Conservation (phyloP, 1,140 invertebrate species). For the Atopsyche davidsoni region DNA sequence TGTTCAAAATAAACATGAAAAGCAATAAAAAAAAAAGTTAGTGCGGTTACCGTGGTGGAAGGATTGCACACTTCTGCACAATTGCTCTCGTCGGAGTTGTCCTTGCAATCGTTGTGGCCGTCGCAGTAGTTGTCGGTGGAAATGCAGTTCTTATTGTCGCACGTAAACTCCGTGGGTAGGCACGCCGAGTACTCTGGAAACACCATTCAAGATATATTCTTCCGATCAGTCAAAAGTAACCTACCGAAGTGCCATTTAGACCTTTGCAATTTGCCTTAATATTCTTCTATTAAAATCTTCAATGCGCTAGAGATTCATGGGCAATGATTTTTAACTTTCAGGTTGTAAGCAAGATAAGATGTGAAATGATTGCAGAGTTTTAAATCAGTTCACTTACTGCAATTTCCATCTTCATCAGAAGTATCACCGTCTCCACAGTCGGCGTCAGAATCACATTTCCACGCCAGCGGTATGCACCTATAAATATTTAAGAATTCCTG, state of each 20-base stretch:
- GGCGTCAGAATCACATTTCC: slow-evolving; percentile 61
- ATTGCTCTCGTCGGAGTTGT: slow-evolving; percentile 57
- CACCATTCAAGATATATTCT: too few relatives aligned
- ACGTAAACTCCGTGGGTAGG: slow-evolving; percentile 57
- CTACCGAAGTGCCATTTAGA: too few relatives aligned
- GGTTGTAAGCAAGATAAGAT: too few relatives aligned
- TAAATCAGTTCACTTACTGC: slow-evolving; percentile 35
- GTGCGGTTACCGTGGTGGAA: slow-evolving; percentile 20
- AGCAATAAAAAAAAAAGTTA: too few relatives aligned
- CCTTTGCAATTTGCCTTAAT: too few relatives aligned
- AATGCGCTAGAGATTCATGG: too few relatives aligned
- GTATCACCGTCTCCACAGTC: slow-evolving; percentile 57
- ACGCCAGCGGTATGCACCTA: slow-evolving; percentile 64
- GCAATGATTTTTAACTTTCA: too few relatives aligned
- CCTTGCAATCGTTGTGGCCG: slow-evolving; percentile 62
- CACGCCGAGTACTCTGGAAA: slow-evolving; percentile 57
- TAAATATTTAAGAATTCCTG: slow-evolving; percentile 48
- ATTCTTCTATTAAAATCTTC: too few relatives aligned
- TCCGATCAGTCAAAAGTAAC: too few relatives aligned
- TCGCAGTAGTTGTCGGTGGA: slow-evolving; percentile 67
- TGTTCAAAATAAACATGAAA: slow-evolving; percentile 32
- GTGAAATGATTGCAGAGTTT: too few relatives aligned
- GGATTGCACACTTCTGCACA: slow-evolving; percentile 29
- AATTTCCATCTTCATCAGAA: slow-evolving; percentile 53
- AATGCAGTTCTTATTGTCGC: slow-evolving; percentile 67